Evolutionary conservation across 1,140 invertebrate species (phyloP), one percentile per base, ranked within the genome.

Genomic region (Macrocentrus cingulum): DNA sequence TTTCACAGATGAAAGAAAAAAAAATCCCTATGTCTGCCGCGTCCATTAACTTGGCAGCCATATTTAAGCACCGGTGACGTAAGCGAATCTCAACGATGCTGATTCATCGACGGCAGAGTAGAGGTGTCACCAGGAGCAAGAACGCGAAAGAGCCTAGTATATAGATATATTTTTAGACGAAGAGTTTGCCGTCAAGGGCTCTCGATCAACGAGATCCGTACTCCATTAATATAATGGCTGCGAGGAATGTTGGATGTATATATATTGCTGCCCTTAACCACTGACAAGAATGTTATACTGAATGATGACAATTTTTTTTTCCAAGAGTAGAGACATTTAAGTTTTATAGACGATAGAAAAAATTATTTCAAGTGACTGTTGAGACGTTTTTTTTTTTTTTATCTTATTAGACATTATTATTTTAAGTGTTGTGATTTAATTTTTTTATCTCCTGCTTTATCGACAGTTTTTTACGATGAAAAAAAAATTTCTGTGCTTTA

Each of bases 191-290:
- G n/a, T 49, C n/a, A 16, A 51, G 18, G 13, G 13, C 49, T 36
- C 34, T 51, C 34, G 18, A 51, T 51, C 49, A 51, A 51, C 49
- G 49, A 51, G 49, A 51, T 37, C 49, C 18, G 49, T 16, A 36
- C 49, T 51, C 49, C 49, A 51, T 51, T 51, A 51, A 51, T 51
- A 20, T 51, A 51, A 51, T 51, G 49, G 49, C 25, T 36, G 16
- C 11, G 49, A 36, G 32, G 49, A 51, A 51, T 51, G 49, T 36
- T n/a, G n/a, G 15, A 34, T 29, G 9, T 29, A 29, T 29, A 29
- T 29, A 9, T 29, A 9, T 29, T 4, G 25, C 20, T 32, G 18
- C 18, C 13, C 32, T 51, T 51, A 51, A 51, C 2, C 13, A 34
- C 25, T 50, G 15, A 18, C n/a, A 25, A 25, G 29, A 6, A 34